Conservation (phyloP, 2,888 invertebrate species). For the Plebejus anna region DNA sequence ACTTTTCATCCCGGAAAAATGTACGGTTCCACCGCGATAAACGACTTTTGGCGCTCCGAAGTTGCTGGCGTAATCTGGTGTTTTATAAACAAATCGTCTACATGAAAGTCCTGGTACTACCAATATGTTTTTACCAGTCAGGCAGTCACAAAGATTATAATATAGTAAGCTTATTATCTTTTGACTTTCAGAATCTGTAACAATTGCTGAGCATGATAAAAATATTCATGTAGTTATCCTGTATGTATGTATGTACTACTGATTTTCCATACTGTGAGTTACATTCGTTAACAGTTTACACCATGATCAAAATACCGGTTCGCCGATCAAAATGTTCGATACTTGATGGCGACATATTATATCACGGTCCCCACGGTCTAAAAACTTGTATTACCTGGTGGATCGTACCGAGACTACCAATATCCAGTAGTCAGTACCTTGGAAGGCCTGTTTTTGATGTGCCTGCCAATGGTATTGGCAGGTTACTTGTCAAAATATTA, state of each 20-base stretch:
- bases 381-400: not conserved
- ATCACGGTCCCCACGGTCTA: not conserved
- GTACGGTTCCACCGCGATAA: too few relatives aligned
- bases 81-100: not conserved
- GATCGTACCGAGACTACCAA: not conserved
- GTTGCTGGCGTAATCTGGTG: too few relatives aligned
- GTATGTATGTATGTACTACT: not conserved
- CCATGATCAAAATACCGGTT: conserved; percentile 1
- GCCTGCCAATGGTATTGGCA: not conserved
- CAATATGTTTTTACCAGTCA: too few relatives aligned
- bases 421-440: not conserved
- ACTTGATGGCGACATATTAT: not conserved
- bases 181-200: not conserved
- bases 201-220: not conserved
- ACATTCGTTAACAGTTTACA: not conserved
- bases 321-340: conserved; percentile 2
- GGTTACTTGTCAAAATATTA: not conserved
- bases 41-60: too few relatives aligned
- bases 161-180: too few relatives aligned
- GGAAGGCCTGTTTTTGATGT: not conserved
- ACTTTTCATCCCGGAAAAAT: too few relatives aligned
- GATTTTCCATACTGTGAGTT: not conserved
- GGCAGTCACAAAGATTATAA: too few relatives aligned
- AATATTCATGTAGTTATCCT: too few relatives aligned
- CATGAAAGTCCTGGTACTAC: not conserved